These are phyloP conservation scores for Notolabrus celidotus DNA, from an alignment of 2,797 vertebrate species.

Conservation along the genomic window DNA sequence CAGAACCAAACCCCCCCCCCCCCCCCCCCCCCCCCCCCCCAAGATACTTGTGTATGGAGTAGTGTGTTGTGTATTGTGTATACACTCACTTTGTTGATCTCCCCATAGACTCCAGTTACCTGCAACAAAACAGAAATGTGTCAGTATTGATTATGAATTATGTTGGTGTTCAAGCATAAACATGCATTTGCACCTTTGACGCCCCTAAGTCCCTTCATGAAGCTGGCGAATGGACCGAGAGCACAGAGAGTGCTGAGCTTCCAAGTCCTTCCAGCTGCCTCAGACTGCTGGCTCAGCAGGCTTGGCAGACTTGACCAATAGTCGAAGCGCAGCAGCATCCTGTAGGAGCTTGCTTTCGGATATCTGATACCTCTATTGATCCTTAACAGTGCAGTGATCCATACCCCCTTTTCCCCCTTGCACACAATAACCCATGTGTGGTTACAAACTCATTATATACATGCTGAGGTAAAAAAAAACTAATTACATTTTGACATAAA, in stretches of 20 bases:
- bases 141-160: constrained; percentile 47
- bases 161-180: constrained; percentile 15
- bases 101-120: constrained; percentile 99
- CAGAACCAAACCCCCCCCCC: constrained; percentile 9
- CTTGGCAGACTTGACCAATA: constrained; percentile 47
- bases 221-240: constrained; percentile 42
- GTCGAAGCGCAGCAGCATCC: constrained; percentile 46
- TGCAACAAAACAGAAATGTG: constrained; percentile 74
- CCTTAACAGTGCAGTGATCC: constrained; percentile 43
- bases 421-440: constrained; percentile 50
- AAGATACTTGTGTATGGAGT: not conserved
- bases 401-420: constrained; percentile 33
- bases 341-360: constrained; percentile 49
- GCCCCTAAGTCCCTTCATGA: constrained; percentile 36
- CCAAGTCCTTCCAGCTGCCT: constrained; percentile 40
- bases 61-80: not conserved
- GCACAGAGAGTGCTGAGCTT: constrained; percentile 33
- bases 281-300: constrained; percentile 75
- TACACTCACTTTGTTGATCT: constrained; percentile 95
- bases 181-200: constrained; percentile 32
- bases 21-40: no score
- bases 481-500: constrained; percentile 55
- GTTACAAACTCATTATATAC: constrained; percentile 58
- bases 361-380: constrained; percentile 75
- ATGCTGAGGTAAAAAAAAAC: constrained; percentile 46